Evolutionary conservation across 2,113 vertebrate genomes (phyloP).

Genomic region (Atrichornis clamosus): DNA sequence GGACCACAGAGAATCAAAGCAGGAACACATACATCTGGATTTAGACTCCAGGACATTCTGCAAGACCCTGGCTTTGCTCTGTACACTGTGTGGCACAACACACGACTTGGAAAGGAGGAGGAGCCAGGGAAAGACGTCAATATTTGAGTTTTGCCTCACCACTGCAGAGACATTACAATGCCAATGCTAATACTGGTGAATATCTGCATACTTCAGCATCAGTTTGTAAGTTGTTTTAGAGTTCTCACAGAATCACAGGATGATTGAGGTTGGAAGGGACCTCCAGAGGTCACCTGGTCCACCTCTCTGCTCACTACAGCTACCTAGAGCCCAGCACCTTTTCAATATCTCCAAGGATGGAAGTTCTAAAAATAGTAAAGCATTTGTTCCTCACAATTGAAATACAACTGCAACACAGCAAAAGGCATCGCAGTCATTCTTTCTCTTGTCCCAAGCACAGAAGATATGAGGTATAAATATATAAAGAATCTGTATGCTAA

Average conservation of each 20-base stretch:
- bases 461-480: neutral
- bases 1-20: neutral
- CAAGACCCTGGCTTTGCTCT: neutral
- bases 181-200: neutral
- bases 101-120: neutral
- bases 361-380: neutral
- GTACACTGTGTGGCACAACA: rapidly evolving
- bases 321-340: neutral
- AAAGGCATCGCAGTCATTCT: neutral
- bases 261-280: neutral
- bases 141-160: neutral
- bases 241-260: neutral
- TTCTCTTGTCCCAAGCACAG: neutral
- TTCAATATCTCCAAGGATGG: neutral
- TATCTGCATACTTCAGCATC: neutral
- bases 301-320: neutral
- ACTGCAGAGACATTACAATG: neutral
- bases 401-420: neutral
- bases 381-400: neutral
- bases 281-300: neutral
- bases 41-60: neutral
- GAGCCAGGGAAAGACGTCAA: neutral
- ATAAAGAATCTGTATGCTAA: neutral
- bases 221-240: neutral
- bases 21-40: neutral